Evolutionary conservation across 2,113 vertebrate species (phyloP).

Genomic region (Proterorhinus semilunaris): DNA sequence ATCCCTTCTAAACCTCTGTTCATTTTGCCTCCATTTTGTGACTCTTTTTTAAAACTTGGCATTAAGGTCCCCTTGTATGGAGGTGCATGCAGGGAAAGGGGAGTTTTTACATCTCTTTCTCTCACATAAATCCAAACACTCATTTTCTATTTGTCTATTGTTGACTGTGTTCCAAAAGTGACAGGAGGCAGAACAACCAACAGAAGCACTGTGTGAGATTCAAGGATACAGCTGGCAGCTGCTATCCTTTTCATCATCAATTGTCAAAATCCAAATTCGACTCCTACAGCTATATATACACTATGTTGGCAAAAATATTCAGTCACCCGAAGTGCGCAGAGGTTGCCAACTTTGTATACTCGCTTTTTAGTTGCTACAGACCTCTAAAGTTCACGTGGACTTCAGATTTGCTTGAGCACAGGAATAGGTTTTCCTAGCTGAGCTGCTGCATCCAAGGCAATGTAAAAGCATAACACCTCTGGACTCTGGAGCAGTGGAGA

Average conservation of each 20-base stretch:
- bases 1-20: neutral
- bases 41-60: neutral
- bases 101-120: neutral
- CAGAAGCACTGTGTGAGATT: constrained; percentile 2
- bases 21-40: neutral
- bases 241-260: neutral
- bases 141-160: constrained; percentile 7
- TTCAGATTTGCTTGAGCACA: no score
- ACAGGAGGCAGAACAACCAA: neutral
- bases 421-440: no score
- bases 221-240: neutral
- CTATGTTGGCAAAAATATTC: no score
- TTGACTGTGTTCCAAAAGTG: neutral
- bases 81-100: neutral
- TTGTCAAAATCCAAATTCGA: neutral
- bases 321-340: no score
- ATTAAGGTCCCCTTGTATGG: neutral
- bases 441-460: no score
- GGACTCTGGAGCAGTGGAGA: no score
- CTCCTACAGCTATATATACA: neutral
- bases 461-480: no score
- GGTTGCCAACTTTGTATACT: no score
- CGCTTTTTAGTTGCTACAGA: no score
- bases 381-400: no score
- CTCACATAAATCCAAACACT: neutral